Percentiles rank a stretch among this genome's conserved stretches.
These are phyloP conservation scores for Sphenopsis melanotis DNA, from an alignment of 2,797 vertebrate genomes.

Conservation along the genomic window DNA sequence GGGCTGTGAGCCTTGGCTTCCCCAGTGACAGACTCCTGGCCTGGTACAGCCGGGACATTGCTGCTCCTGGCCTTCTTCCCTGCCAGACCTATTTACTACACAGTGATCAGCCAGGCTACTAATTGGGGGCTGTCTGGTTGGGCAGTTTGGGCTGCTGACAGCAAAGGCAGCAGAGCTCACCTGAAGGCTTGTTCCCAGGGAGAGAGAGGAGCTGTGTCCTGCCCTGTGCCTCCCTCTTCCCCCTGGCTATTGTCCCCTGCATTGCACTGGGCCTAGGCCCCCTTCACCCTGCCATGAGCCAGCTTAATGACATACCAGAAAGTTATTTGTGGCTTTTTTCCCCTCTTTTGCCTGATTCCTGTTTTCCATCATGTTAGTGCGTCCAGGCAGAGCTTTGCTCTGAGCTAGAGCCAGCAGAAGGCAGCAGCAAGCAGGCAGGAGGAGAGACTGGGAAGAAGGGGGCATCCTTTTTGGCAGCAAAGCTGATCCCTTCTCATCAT, in stretches of 20 bases:
- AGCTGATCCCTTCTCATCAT: background rate
- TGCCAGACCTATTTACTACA: background rate
- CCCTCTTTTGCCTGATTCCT: background rate
- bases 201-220: background rate
- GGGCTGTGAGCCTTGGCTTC: accelerated
- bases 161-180: background rate
- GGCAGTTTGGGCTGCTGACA: background rate
- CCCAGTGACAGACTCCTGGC: background rate
- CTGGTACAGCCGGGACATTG: background rate
- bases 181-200: background rate
- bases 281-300: background rate
- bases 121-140: accelerated
- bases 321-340: background rate
- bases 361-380: background rate
- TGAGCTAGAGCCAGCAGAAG: background rate
- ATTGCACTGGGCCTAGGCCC: background rate
- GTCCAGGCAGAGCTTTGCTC: background rate
- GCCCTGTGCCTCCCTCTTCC: background rate
- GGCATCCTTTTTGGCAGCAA: background rate
- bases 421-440: background rate
- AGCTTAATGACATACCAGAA: background rate
- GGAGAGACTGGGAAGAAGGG: background rate
- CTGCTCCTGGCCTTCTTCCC: background rate
- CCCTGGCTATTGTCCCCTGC: background rate
- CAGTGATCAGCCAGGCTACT: background rate